Conservation (phyloP, 2,797 vertebrate genomes). For the Gymnoscopelus microlampas region DNA sequence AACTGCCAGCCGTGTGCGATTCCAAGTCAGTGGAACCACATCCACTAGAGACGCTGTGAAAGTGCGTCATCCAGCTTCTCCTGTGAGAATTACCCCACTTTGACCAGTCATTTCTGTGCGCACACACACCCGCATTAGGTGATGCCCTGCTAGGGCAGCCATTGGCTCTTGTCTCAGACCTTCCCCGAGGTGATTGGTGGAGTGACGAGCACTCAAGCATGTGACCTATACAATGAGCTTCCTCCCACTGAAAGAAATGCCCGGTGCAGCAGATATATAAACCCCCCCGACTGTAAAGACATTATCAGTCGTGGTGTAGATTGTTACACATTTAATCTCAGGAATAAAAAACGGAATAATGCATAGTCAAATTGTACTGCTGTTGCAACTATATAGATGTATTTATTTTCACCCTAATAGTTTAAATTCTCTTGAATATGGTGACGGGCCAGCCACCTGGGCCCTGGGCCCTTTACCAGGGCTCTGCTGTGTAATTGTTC, state of each 20-base stretch:
- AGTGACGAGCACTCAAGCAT: conserved; percentile 83
- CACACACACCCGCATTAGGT: conserved; percentile 86
- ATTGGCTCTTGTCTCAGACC: conserved; percentile 88
- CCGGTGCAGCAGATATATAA: no score
- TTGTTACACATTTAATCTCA: no score
- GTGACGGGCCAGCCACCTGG: no score
- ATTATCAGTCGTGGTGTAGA: no score
- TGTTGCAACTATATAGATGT: neutral
- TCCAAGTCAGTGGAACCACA: conserved; percentile 77
- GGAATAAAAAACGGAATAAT: no score
- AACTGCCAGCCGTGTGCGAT: conserved; percentile 78
- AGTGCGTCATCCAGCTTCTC: conserved; percentile 45
- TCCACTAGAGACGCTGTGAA: conserved; percentile 26
- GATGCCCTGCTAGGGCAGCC: conserved; percentile 83
- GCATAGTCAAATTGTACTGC: neutral
- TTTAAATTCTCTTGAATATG: no score
- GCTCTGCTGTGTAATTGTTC: no score
- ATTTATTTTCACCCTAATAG: no score
- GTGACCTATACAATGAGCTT: conserved; percentile 79
- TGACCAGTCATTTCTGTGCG: conserved; percentile 78
- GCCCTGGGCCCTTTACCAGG: no score
- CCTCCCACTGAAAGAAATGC: no score
- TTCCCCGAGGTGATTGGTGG: conserved; percentile 81
- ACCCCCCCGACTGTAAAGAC: no score
- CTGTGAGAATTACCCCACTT: conserved; percentile 31